Base-by-base conservation (phyloP, 2,113 vertebrate species). In the Pedionomus torquatus region DNA sequence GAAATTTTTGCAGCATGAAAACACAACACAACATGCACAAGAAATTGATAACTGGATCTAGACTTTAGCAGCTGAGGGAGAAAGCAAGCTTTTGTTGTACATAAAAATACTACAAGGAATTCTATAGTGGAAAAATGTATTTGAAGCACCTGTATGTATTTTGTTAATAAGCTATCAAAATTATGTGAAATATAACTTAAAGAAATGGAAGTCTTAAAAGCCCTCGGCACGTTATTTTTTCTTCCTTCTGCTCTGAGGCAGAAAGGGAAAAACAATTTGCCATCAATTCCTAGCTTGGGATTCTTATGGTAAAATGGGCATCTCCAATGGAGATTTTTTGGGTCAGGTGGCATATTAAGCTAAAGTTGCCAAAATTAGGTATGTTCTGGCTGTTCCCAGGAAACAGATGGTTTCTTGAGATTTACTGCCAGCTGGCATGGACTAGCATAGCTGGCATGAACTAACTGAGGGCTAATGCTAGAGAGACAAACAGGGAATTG, bases 331-430 rank as follows among this genome's bases (percentile, higher is more conserved):
- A 86, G 86, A 78, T 77, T 91, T 91, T 93, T 94, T 87, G 51
- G 87, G 74, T 93, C 90, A 93, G 92, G 76, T 97, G 90, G 77
- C 64, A 83, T 51, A 90, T 86, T 80, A 96, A 79, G 60, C 30
- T 90, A 37, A 90, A 71, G 57, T 69, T 94, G 86, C 92, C 90
- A 97, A 92, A 95, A 90, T 83, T 94, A 96, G 92, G 94, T 94
- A 75, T 81, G 83, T 87, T 90, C 97, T 97, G 89, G 88, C 89
- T 93, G 92, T 97, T 93, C 94, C 55, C 88, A 92, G 92, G 96
- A 97, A 96, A 33, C 93, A 96, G 93, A 96, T 95, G 90, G 96
- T 82, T 94, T 86, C 7, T 5, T 82, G 61, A 92, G 48, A 86
- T 71, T 86, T 71, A 68, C 31, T 83, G 90, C 94, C 93, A 97